Conservation (phyloP, 2,797 vertebrate species). For the Limnodromus scolopaceus region DNA sequence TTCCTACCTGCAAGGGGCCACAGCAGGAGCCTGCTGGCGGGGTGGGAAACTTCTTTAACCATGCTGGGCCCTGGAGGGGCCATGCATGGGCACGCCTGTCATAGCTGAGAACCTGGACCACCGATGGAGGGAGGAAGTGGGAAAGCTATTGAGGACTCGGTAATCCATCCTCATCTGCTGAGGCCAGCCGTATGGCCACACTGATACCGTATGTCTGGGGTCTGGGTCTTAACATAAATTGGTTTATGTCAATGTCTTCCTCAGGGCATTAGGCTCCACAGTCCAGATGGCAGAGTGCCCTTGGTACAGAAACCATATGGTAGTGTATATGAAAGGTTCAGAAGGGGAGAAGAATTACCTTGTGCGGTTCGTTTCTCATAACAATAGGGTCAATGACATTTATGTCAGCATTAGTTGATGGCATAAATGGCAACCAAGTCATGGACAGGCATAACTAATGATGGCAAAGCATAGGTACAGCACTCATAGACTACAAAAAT, state of each 20-base stretch:
- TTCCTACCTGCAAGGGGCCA: accelerated
- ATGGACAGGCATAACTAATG: not conserved
- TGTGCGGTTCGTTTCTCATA: constrained; percentile 12
- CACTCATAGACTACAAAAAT: not conserved
- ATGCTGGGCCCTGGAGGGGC: accelerated
- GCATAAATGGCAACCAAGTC: constrained; percentile 1
- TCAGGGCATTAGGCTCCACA: constrained; percentile 61
- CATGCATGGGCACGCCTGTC: not conserved
- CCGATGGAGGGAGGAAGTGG: not conserved
- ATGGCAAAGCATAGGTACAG: not conserved
- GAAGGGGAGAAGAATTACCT: constrained; percentile 38
- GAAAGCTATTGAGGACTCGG: not conserved
- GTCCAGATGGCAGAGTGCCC: constrained; percentile 75
- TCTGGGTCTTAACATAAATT: constrained; percentile 75
- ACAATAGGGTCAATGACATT: constrained; percentile 21
- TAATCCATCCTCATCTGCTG: constrained; percentile 37
- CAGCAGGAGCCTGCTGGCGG: not conserved
- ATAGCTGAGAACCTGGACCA: accelerated
- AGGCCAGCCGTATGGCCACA: constrained; percentile 21
- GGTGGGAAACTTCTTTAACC: not conserved
- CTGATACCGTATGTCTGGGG: constrained; percentile 26
- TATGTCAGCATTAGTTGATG: not conserved
- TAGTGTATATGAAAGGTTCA: constrained; percentile 22
- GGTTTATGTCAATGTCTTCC: constrained; percentile 71
- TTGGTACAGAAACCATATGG: constrained; percentile 75